phyloP scores from a whole-genome alignment of 2,113 vertebrate species.

The Puffinus mauretanicus region DNA sequence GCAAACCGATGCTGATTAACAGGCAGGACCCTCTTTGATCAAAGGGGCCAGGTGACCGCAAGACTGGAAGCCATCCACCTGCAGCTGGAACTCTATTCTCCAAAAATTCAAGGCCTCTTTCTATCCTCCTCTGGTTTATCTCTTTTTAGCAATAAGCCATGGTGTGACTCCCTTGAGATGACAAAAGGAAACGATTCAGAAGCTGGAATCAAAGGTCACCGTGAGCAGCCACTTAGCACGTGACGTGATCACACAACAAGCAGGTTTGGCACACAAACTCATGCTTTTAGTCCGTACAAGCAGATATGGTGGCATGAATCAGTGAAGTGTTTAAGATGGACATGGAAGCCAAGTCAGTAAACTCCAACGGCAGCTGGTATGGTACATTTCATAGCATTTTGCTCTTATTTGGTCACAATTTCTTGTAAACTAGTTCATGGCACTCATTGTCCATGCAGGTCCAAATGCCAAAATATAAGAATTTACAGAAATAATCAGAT shows the following conservation, averaged over 20 bases:
- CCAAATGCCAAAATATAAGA: conserved; percentile 65
- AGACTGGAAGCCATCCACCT: conserved; percentile 71
- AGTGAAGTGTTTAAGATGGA: conserved; percentile 64
- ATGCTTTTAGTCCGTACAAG: conserved; percentile 85
- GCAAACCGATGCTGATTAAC: conserved; percentile 56
- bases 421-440: conserved; percentile 82
- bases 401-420: conserved; percentile 79
- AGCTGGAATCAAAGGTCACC: conserved; percentile 61
- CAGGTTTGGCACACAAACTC: conserved; percentile 76
- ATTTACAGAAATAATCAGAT: conserved; percentile 54
- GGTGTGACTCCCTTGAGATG: conserved; percentile 95
- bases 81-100: conserved; percentile 71
- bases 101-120: conserved; percentile 80
- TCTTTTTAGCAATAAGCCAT: conserved; percentile 96
- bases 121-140: conserved; percentile 70
- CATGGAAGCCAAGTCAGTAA: conserved; percentile 57
- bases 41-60: conserved; percentile 49
- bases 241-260: conserved; percentile 75
- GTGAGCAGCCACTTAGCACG: conserved; percentile 52
- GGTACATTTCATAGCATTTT: conserved; percentile 68
- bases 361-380: conserved; percentile 69
- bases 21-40: conserved; percentile 31
- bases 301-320: conserved; percentile 62
- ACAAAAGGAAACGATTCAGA: conserved; percentile 77
- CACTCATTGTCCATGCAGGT: conserved; percentile 77